A percentile compares a stretch with the other conserved stretches of the same genome.
phyloP scores from a whole-genome alignment of 1,140 invertebrate species.

The Potamilus streckersoni region DNA sequence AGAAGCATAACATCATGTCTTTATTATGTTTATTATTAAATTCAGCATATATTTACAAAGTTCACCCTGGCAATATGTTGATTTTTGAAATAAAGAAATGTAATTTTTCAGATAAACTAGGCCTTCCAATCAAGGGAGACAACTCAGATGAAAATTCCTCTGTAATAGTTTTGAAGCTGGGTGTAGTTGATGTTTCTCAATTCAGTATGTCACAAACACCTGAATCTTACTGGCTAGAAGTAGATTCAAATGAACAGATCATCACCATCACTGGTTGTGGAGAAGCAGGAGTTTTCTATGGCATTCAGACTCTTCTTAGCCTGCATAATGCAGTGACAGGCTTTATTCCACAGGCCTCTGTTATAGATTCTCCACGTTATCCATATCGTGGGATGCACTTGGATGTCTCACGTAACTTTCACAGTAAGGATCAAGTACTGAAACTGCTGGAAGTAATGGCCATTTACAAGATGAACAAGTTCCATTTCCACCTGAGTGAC shows the following conservation, averaged over 20 bases:
- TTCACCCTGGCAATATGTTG: too few species aligned
- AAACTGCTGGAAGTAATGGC: constrained; percentile 58
- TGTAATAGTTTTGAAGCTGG: not conserved
- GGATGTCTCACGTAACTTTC: constrained; percentile 62
- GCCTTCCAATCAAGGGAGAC: constrained; percentile 12
- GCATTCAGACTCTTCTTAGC: constrained; percentile 50
- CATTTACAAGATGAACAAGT: constrained; percentile 59
- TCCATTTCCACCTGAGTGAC: constrained; percentile 65
- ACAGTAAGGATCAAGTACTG: constrained; percentile 45
- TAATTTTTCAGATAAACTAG: constrained; percentile 13
- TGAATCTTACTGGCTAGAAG: constrained; percentile 41
- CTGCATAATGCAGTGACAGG: constrained; percentile 27
- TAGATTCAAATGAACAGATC: constrained; percentile 22
- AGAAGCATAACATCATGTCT: too few species aligned
- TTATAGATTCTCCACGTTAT: constrained; percentile 54
- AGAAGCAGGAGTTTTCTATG: constrained; percentile 50
- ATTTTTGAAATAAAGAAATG: not conserved
- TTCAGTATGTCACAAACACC: constrained; percentile 13
- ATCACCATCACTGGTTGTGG: constrained; percentile 31
- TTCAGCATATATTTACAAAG: too few species aligned
- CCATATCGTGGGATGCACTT: constrained; percentile 59
- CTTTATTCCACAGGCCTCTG: constrained; percentile 24
- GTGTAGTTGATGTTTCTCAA: too few species aligned
- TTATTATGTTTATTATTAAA: too few species aligned
- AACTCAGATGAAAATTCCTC: constrained; percentile 12